Evolutionary conservation across 2,113 vertebrate species (phyloP), one percentile per base, ranked within the genome.

Genomic region (Eurystomus gularis): DNA sequence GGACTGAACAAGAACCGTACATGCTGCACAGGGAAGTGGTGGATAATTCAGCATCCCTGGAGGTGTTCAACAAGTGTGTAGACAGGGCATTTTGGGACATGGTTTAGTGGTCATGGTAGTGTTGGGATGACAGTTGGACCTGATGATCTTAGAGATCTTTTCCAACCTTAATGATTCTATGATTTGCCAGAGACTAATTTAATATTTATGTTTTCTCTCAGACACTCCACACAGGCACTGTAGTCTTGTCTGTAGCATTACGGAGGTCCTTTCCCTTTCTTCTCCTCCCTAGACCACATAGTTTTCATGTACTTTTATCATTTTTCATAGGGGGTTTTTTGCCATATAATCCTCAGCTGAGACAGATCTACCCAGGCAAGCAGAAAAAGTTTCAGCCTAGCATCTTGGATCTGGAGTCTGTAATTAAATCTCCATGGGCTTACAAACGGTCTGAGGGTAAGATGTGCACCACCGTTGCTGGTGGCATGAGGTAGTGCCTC

Each of bases 401-500:
- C n/a, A 48, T 24, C 29, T 84, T 85, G 42, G 60, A 54, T 78
- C 18, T 57, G 40, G n/a, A 48, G 21, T 44, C 23, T 78, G 4
- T 52, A 42, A 60, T 91, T 19, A 81, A 51, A 62, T 42, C 72
- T 44, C 58, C 6, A 3, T 33, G 35, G 60, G 64, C 49, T 72
- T 60, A 40, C 2, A 3, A 72, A 69, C 37, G 28, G 5, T 70
- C 61, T 54, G 65, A 92, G 35, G 40, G 31, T 37, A 82, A 65
- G n/a, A 71, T 4, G 3, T 35, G n/a, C 9, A 57, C 17, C 42
- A 12, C n/a, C 49, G 21, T 26, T 70, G 0, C 46, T 0, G 1
- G 18, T 66, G 57, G 28, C 8, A 18, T 11, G 35, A 52, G 2
- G 8, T 21, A 37, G 16, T 42, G 35, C 39, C 25, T 86, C 3